These are phyloP conservation scores for Crocallis elinguaria DNA, from an alignment of 2,888 invertebrate species.

Conservation along the genomic window DNA sequence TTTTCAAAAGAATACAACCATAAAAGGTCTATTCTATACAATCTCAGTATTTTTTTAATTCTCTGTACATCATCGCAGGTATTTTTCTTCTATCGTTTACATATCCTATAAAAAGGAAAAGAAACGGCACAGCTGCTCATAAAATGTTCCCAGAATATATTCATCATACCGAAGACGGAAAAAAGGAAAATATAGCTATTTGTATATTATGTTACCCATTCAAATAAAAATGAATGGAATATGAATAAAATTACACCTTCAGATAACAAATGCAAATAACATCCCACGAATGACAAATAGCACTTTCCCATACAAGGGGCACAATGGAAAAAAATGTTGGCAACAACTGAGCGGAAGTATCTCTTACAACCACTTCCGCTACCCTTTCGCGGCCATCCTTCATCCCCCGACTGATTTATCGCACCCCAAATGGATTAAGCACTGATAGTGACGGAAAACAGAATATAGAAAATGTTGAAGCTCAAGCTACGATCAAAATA, in stretches of 20 bases:
- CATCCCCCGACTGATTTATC: constrained; percentile 29
- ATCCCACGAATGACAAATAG: constrained; percentile 27
- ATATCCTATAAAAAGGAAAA: neutral
- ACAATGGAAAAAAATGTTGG: constrained; percentile 26
- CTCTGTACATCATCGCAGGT: no score
- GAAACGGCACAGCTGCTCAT: neutral
- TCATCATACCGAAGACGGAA: constrained; percentile 1
- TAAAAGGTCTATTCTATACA: no score
- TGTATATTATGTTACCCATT: constrained; percentile 5
- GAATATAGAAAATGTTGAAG: neutral
- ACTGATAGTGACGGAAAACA: constrained; percentile 6
- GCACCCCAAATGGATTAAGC: constrained; percentile 31
- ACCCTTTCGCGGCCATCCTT: constrained; percentile 15
- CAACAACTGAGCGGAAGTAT: constrained; percentile 26
- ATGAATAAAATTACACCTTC: constrained; percentile 25
- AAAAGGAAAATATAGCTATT: constrained; percentile 6
- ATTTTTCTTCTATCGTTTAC: no score
- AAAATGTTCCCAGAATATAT: neutral
- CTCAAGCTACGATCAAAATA: neutral
- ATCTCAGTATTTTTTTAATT: no score
- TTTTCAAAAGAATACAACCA: no score
- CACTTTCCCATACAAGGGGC: constrained; percentile 9
- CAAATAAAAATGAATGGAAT: constrained; percentile 17
- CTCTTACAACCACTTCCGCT: constrained; percentile 29
- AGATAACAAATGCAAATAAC: constrained; percentile 23